These are phyloP conservation scores for Xiphias gladius DNA, from an alignment of 2,113 vertebrate species.

Conservation along the genomic window DNA sequence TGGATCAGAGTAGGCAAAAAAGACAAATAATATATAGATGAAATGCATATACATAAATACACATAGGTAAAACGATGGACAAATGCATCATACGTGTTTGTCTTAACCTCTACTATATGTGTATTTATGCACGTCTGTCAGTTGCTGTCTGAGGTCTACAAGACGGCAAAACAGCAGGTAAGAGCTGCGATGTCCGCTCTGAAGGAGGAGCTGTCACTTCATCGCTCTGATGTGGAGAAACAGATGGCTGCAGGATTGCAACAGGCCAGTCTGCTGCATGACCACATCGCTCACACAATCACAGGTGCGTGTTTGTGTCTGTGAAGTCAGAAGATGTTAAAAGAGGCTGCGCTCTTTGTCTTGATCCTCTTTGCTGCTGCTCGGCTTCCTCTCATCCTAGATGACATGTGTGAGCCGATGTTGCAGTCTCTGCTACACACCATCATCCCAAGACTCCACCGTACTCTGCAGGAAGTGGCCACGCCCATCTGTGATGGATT, in stretches of 20 bases:
- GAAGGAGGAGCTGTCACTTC: slow-evolving; percentile 25
- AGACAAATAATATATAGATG: neutral
- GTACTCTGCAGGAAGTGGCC: slow-evolving; percentile 16
- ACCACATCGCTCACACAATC: slow-evolving; percentile 23
- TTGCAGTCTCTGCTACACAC: neutral
- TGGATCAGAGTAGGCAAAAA: slow-evolving; percentile 38
- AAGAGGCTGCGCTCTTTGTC: neutral
- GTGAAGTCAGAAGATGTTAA: neutral
- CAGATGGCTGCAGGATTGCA: slow-evolving; percentile 29
- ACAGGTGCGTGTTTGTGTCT: slow-evolving; percentile 16
- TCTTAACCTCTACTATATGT: neutral
- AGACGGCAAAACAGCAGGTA: slow-evolving; percentile 14
- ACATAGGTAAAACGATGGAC: neutral
- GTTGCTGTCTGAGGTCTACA: slow-evolving; percentile 19
- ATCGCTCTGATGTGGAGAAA: slow-evolving; percentile 7
- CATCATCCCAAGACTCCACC: neutral
- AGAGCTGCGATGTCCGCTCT: slow-evolving; percentile 9
- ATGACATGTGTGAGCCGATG: slow-evolving; percentile 24
- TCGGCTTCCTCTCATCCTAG: neutral
- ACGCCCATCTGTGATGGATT: slow-evolving; percentile 9
- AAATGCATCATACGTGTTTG: neutral
- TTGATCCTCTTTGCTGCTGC: neutral
- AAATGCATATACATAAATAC: neutral
- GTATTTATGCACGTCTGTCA: slow-evolving; percentile 1
- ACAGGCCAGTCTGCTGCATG: neutral